A percentile compares a stretch with the other conserved stretches of the same genome.
phyloP scores from a whole-genome alignment of 2,113 vertebrate genomes.

The Strix aluco region DNA sequence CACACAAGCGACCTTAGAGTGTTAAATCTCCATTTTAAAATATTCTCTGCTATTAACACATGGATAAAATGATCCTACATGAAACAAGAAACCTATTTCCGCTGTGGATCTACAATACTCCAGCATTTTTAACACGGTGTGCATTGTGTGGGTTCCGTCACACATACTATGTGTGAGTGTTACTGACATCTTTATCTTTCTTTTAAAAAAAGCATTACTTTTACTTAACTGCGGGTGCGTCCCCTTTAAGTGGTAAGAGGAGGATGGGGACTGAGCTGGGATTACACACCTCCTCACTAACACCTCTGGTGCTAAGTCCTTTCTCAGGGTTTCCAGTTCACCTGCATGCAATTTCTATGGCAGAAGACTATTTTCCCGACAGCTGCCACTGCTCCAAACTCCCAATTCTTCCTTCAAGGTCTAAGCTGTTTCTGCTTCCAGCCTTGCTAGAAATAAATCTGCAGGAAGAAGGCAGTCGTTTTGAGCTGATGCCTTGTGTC shows the following conservation, averaged over 20 bases:
- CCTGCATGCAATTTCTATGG: not conserved
- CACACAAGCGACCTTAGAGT: not conserved
- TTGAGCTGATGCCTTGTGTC: not conserved
- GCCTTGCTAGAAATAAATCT: not conserved
- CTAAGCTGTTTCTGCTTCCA: not conserved
- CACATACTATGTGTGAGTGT: not conserved
- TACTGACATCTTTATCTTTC: not conserved
- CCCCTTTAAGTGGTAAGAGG: not conserved
- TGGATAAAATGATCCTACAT: accelerated
- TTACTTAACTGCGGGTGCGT: not conserved
- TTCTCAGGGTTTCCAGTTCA: not conserved
- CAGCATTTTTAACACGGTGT: not conserved
- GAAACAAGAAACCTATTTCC: not conserved
- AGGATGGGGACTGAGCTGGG: not conserved
- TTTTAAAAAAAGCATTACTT: not conserved
- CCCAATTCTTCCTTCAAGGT: not conserved
- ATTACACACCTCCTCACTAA: not conserved
- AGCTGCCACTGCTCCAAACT: not conserved
- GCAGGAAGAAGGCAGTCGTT: not conserved
- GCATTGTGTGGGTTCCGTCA: accelerated
- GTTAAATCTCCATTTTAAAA: not conserved
- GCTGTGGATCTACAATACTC: not conserved
- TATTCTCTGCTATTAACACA: not conserved
- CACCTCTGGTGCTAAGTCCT: not conserved
- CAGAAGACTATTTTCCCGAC: not conserved